These are phyloP conservation scores for Arrhopalites spinosus DNA, from an alignment of 2,888 invertebrate species.

Conservation along the genomic window DNA sequence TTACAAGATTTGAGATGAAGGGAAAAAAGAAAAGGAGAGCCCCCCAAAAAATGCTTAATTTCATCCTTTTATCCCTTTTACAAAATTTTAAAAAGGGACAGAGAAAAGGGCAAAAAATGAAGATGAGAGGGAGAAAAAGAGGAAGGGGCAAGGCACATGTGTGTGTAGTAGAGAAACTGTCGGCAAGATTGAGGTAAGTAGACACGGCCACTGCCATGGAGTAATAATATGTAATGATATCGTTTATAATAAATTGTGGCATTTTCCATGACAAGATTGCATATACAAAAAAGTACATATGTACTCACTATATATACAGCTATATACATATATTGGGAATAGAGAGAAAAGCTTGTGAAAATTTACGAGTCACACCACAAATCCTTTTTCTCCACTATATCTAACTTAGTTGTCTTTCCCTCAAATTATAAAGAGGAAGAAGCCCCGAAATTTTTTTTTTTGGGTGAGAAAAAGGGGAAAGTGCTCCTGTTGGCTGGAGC, in stretches of 20 bases:
- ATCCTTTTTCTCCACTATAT: background rate
- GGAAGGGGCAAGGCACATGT: constrained; percentile 14
- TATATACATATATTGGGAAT: background rate
- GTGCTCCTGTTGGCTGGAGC: background rate
- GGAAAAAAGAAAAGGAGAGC: too few relatives aligned
- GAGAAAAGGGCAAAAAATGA: background rate
- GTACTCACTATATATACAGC: too few relatives aligned
- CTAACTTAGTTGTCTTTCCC: background rate
- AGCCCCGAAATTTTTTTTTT: background rate
- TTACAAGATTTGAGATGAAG: too few relatives aligned
- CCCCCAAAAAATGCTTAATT: too few relatives aligned
- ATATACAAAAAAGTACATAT: background rate
- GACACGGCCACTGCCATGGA: constrained; percentile 4
- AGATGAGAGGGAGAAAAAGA: constrained; percentile 18
- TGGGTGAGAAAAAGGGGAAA: background rate
- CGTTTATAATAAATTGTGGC: constrained; percentile 25
- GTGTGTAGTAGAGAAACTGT: background rate
- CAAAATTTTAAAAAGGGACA: too few relatives aligned
- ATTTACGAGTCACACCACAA: too few relatives aligned
- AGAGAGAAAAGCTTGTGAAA: constrained; percentile 17
- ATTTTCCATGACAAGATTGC: constrained; percentile 23
- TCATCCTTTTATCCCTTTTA: too few relatives aligned
- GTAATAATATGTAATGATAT: constrained; percentile 29
- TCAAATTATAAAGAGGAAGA: constrained; percentile 12
- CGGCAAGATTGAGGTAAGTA: constrained; percentile 23